Base-by-base conservation (phyloP, 2,888 invertebrate genomes). In the Augiades crinisus region DNA sequence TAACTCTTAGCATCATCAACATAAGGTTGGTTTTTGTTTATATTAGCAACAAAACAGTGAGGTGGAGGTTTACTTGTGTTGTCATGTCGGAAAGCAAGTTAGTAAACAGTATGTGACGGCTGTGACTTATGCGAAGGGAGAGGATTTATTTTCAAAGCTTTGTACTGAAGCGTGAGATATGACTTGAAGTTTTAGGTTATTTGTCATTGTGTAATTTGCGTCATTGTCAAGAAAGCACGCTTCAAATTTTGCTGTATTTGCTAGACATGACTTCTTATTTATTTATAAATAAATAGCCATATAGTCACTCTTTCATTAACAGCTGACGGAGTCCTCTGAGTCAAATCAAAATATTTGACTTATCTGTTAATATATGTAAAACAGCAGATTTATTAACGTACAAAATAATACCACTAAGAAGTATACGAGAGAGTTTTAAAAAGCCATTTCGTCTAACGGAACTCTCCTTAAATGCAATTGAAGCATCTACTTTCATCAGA, bases 71-170 rank as follows among this genome's bases (percentile, higher is more conserved):
- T 44, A 56, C 57, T 60, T 55, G 55, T 59, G 63, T 56, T 62
- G 68, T 66, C 67, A 64, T 63, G 63, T 66, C 58, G 57, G 54
- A 58, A 60, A 63, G 64, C 61, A 64, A 67, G 63, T 68, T 67
- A 61, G 68, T 67, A 70, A 70, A 67, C 68, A 66, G 57, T 57
- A 59, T 58, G 59, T 62, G 61, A 62, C 63, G 56, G 61, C 60
- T 62, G 61, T 68, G 65, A 66, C 64, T 68, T 67, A 67, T 67
- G 62, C 47, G 54, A 55, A 63, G 57, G 45, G 56, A 57, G 58
- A 53, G 60, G 64, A 65, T 67, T 65, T 62, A 64, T 65, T 62
- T 58, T 59, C 60, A 57, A 58, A 61, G 58, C 59, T 57, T 56
- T 57, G 59, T 58, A 51, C 51, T 56, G 55, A 55, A 62, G 55